phyloP scores from a whole-genome alignment of 2,797 vertebrate species.

The Sarcophilus harrisii region DNA sequence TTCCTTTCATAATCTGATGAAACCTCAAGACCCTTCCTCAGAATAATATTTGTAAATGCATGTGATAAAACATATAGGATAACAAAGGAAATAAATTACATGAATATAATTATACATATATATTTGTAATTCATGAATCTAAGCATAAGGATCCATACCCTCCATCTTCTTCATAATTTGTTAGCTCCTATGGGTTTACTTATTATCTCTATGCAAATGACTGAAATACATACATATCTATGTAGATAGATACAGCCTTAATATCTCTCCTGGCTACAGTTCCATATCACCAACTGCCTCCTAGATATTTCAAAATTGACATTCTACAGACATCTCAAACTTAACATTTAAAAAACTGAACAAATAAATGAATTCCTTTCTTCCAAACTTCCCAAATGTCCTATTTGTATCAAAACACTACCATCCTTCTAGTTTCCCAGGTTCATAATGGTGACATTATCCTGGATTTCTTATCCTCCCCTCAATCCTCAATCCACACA shows the following conservation, averaged over 20 bases:
- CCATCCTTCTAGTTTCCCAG: not conserved
- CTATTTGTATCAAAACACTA: not conserved
- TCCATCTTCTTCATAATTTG: not conserved
- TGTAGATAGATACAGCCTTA: not conserved
- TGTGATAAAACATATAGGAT: not conserved
- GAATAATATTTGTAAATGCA: not conserved
- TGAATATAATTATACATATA: not conserved
- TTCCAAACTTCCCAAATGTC: not conserved
- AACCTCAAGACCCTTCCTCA: not conserved
- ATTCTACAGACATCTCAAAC: slow-evolving; percentile 25
- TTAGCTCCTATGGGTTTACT: not conserved
- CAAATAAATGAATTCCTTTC: not conserved
- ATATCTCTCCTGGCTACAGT: slow-evolving; percentile 12
- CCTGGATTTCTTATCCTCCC: not conserved
- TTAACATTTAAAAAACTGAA: not conserved
- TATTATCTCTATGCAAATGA: not conserved
- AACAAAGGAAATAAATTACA: not conserved
- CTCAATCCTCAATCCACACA: not conserved
- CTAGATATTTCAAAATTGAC: not conserved
- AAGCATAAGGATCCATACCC: too few relatives aligned
- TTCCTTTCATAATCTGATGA: not conserved
- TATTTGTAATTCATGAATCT: not conserved
- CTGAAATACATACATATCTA: not conserved
- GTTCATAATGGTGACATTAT: not conserved
- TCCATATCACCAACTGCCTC: slow-evolving; percentile 27